Base-by-base conservation (phyloP, 2,888 invertebrate genomes). In the Eupithecia inturbata region DNA sequence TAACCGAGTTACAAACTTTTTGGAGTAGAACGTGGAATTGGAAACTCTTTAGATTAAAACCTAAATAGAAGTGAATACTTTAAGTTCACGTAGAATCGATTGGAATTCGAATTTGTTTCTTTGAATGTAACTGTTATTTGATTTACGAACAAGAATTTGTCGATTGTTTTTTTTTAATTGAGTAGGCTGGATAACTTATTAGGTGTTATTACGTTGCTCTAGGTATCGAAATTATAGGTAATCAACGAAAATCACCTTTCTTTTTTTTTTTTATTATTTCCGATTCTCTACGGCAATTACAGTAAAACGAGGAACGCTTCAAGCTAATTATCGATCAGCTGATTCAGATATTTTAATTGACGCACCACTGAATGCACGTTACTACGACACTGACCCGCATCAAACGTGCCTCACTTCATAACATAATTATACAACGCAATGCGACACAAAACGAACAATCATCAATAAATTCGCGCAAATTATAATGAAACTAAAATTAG, bases 391-490 rank as follows among this genome's bases (percentile, higher is more conserved):
- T 88, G 86, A 86, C 85, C 71, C 85, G 84, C 81, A 78, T 82
- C 82, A 83, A 85, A 83, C 81, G 76, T 79, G 81, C 80, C 79
- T 78, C 82, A 82, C 80, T 81, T 83, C 83, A 82, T 81, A 86
- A 85, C 83, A 82, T 82, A 82, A 86, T 85, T 82, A 84, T 84
- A 87, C 86, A 88, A 89, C 86, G 84, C 90, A 90, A 87, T 89
- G 89, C 89, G 89, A 80, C 88, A 74, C 70, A 53, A 71, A 67
- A 71, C 68, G 69, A 87, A 82, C 73, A 73, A 62, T 73, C 78
- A 72, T 74, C 68, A 33, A 75, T 57, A 74, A 77, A 75, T 57
- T 62, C 62, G 71, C 64, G 77, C 77, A 78, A 80, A 78, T 77
- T 75, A 80, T 83, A 76, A 71, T 49, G 16, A 68, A 36, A 81